Conservation (phyloP, 2,797 vertebrate genomes). For the Clarias pachynema region DNA sequence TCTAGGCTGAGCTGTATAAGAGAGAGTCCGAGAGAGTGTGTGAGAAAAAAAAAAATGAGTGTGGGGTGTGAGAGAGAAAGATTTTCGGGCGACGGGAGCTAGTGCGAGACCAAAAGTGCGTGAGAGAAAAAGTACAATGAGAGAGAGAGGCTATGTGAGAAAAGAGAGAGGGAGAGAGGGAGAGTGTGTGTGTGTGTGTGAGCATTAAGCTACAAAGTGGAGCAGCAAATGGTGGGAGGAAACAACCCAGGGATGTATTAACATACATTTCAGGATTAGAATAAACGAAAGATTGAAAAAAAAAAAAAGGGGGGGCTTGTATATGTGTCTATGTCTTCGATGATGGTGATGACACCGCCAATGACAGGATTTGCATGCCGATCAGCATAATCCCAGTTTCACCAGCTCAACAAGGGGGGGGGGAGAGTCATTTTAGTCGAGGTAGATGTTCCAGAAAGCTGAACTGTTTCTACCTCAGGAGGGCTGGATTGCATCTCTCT, state of each 20-base stretch:
- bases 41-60: conserved; percentile 38
- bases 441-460: conserved; percentile 27
- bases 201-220: conserved; percentile 73
- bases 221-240: conserved; percentile 68
- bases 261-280: conserved; percentile 60
- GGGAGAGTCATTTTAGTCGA: conserved; percentile 33
- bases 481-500: neutral
- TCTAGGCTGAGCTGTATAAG: conserved; percentile 70
- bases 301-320: conserved; percentile 51
- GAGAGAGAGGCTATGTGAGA: conserved; percentile 20
- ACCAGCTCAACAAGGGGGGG: conserved; percentile 9
- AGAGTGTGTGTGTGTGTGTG: conserved; percentile 19
- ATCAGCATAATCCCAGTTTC: conserved; percentile 56
- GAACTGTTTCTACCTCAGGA: neutral
- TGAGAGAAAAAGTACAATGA: conserved; percentile 54
- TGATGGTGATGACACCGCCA: conserved; percentile 58
- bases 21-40: conserved; percentile 40
- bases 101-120: conserved; percentile 48
- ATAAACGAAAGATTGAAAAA: conserved; percentile 38
- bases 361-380: conserved; percentile 61
- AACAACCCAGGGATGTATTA: conserved; percentile 56
- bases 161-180: conserved; percentile 5
- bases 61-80: conserved; percentile 41
- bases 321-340: conserved; percentile 50
- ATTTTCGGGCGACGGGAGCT: conserved; percentile 30